Evolutionary conservation across 2,797 vertebrate species (phyloP), one percentile per base, ranked within the genome.

Genomic region (Alfaro cultratus): DNA sequence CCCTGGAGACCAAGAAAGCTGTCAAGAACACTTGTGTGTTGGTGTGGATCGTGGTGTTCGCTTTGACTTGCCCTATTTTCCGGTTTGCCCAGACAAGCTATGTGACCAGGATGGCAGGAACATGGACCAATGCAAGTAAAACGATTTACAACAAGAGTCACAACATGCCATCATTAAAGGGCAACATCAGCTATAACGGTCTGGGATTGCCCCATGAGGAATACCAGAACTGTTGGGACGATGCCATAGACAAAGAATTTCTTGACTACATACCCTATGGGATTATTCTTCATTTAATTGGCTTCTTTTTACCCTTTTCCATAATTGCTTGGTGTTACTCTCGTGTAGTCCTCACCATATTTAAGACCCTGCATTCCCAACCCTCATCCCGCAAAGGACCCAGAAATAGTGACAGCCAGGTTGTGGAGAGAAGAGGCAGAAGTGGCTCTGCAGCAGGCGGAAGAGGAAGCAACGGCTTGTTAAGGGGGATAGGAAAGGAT

Each of bases 311-410:
- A 57, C 96, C 96, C 1, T 97, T 97, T 86, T 94, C 94, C 71
- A 94, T 97, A 73, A 96, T 96, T 46, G 96, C 96, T 67, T 97
- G 96, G 96, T 97, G 96, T 83, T 97, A 97, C 89, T 97, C 96
- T 11, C 95, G 92, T 0, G 96, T 97, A 15, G 96, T 97, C 49
- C 86, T 95, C 49, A 97, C 96, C 47, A 96, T 97, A 87, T 96
- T 96, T 84, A 92, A 93, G 80, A 96, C 96, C 67, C 88, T 97
- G 74, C 92, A 91, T 73, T 93, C 94, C n/a, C 93, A 93, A 29
- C 94, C 95, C 5, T 91, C 80, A 5, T 80, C 84, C 31, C 55
- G 34, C 36, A 77, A 82, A 80, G 75, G 71, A 51, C 80, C 18
- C 1, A 80, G 53, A 78, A 81, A 80, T 2, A 68, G 41, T 47